A percentile compares a stretch with the other conserved stretches of the same genome.
These are phyloP conservation scores for Calameuta filiformis DNA, from an alignment of 2,888 invertebrate species.

Conservation along the genomic window DNA sequence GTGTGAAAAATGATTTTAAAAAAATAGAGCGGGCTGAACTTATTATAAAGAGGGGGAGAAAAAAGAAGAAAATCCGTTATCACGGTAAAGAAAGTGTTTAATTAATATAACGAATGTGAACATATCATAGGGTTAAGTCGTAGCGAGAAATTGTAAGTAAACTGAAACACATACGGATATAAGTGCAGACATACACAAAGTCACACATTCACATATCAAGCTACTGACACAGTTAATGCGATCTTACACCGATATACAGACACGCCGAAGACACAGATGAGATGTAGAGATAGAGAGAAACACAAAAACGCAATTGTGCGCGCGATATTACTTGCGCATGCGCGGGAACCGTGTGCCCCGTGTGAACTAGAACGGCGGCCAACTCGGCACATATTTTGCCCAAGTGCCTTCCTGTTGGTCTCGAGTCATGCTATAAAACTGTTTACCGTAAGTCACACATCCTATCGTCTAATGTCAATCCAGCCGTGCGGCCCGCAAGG, in stretches of 20 bases:
- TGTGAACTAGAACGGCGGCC: conserved; percentile 53
- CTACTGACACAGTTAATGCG: neutral
- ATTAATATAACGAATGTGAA: conserved; percentile 59
- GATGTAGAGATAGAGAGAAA: conserved; percentile 33
- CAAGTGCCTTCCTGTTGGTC: conserved; percentile 65
- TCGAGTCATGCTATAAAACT: conserved; percentile 55
- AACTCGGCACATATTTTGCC: conserved; percentile 64
- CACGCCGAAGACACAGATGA: conserved; percentile 17
- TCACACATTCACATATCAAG: neutral
- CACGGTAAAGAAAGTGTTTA: conserved; percentile 13
- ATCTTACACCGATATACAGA: neutral
- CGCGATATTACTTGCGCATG: conserved; percentile 15
- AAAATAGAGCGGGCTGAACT: conserved; percentile 21
- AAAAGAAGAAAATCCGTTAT: conserved; percentile 8
- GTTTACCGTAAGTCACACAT: conserved; percentile 45
- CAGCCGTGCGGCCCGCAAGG: neutral
- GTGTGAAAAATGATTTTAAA: conserved; percentile 10
- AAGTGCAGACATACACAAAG: neutral
- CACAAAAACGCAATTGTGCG: conserved; percentile 18
- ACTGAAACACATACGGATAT: conserved; percentile 22
- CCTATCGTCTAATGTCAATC: conserved; percentile 39
- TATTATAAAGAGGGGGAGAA: conserved; percentile 17
- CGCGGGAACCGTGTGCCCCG: conserved; percentile 45
- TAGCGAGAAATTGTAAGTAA: conserved; percentile 36
- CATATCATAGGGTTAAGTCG: conserved; percentile 62